phyloP scores from a whole-genome alignment of 2,797 vertebrate genomes.

The Alca torda region DNA sequence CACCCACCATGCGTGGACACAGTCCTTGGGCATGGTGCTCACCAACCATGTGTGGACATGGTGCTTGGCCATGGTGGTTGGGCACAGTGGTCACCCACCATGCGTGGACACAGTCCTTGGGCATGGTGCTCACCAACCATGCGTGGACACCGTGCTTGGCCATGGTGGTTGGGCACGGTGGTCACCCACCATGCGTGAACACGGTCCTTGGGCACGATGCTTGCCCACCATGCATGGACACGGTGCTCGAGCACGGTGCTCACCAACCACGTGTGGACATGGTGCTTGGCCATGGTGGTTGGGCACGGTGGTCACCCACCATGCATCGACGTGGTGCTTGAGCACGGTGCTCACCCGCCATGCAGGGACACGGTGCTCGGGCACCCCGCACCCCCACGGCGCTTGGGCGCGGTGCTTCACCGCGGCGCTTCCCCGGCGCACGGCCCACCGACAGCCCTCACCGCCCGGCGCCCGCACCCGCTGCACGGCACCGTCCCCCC shows the following conservation, averaged over 20 bases:
- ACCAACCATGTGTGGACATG: too few species aligned
- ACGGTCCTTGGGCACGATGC: background rate
- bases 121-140: background rate
- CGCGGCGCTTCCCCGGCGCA: background rate
- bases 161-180: background rate
- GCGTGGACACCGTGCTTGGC: fast-evolving
- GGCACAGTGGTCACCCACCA: background rate
- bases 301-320: background rate
- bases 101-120: too few species aligned
- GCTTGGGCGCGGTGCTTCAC: background rate
- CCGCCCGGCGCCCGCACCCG: too few species aligned
- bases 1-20: too few species aligned
- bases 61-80: background rate
- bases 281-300: background rate
- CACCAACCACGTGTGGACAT: background rate
- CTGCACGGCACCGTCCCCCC: background rate
- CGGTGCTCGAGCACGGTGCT: background rate
- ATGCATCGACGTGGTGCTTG: too few species aligned
- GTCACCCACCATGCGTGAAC: background rate
- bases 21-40: background rate
- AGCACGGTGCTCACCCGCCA: background rate
- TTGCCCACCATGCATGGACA: background rate
- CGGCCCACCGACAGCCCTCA: background rate
- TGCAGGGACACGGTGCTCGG: too few species aligned
- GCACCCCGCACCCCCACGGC: background rate